These are phyloP conservation scores for Corythaixoides concolor DNA, from an alignment of 2,113 vertebrate genomes.

Conservation along the genomic window DNA sequence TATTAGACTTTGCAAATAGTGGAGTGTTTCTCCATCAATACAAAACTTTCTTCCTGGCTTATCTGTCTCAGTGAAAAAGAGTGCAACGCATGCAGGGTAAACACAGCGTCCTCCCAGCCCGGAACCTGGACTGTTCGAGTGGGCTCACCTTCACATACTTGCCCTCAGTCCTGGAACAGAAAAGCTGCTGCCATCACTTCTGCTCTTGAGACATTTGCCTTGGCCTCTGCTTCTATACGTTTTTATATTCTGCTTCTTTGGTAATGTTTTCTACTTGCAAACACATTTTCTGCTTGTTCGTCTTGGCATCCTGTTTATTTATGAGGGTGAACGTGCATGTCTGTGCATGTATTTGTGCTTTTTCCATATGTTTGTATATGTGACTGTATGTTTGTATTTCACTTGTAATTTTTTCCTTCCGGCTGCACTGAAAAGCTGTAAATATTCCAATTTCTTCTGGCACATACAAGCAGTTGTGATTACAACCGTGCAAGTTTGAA, in stretches of 20 bases:
- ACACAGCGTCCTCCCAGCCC: background rate
- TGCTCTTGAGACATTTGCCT: background rate
- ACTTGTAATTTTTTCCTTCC: background rate
- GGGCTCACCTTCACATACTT: background rate
- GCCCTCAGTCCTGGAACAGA: background rate
- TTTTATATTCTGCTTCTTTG: background rate
- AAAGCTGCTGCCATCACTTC: background rate
- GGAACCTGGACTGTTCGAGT: background rate
- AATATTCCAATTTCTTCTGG: constrained; percentile 16
- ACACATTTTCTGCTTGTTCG: background rate
- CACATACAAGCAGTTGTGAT: constrained; percentile 12
- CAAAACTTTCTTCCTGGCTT: background rate
- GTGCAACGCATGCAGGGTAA: background rate
- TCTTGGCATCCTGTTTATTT: too few species aligned
- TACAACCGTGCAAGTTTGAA: background rate
- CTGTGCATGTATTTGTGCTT: background rate
- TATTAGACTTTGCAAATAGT: background rate
- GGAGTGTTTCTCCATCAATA: background rate
- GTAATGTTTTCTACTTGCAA: background rate
- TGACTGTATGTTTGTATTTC: background rate
- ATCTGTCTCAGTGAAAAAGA: background rate
- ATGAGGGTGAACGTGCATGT: background rate
- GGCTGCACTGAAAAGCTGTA: background rate
- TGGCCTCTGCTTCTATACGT: background rate
- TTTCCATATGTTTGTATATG: background rate